Base-by-base conservation (phyloP, 2,113 vertebrate genomes). In the Pachypanchax playfairii region DNA sequence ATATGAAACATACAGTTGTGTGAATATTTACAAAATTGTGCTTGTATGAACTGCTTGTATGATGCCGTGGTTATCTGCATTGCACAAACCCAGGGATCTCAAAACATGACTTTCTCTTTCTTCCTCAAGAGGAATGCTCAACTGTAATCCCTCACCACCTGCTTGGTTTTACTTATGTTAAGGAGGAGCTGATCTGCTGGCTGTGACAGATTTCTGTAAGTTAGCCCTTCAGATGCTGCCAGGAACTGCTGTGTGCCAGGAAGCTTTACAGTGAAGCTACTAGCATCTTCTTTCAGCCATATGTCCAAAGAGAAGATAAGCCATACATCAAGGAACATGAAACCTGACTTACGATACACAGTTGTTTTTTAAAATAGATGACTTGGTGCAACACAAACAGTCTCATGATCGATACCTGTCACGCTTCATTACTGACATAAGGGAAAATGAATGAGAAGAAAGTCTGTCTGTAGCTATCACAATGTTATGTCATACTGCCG, bases 141-240 rank as follows among this genome's bases (percentile, higher is more conserved):
- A 26, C 43, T 47, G 35, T 77, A 77, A 82, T 85, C 70, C 43
- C 0, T 22, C 44, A 28, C 60, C 73, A 74, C 63, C 76, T 72
- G 76, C 59, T 74, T 3, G 15, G 59, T 41, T 26, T 66, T 48
- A 63, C 35, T 50, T 28, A 59, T 56, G 18, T 1, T 22, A 13
- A 59, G 20, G 29, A 47, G 54, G 55, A n/a, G 33, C 58, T 25
- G 38, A 48, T 17, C 44, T 36, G 55, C 26, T 28, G 26, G 41
- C 28, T 29, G 49, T 11, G 2, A 24, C 3, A 12, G 25, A 39
- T 71, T 56, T 59, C 56, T 64, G 31, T 54, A 41, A 7, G 18
- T 66, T 52, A 49, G 43, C 21, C 41, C 20, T 28, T 38, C 12
- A 50, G 39, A 25, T 25, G 39, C 42, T 49, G 57, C 10, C 41